Conservation (phyloP, 2,888 invertebrate genomes). For the Clostera curtula region DNA sequence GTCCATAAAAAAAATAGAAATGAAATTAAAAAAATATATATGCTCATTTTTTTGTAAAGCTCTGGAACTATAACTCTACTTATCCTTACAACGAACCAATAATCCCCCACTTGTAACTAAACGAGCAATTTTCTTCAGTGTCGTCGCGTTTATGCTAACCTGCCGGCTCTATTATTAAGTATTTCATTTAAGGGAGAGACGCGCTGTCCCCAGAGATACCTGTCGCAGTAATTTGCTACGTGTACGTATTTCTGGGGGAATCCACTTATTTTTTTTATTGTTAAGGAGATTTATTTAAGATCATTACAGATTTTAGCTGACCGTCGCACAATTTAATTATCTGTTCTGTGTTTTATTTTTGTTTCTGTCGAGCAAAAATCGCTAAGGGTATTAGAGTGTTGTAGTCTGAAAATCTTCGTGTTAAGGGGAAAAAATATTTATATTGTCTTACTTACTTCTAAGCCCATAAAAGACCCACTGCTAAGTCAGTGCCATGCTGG, state of each 20-base stretch:
- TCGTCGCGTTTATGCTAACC: constrained; percentile 42
- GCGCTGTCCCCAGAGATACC: constrained; percentile 55
- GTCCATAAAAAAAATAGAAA: no score
- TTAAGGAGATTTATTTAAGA: constrained; percentile 43
- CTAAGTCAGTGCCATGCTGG: no score
- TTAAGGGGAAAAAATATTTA: no score
- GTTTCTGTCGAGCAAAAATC: no score
- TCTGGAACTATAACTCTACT: constrained; percentile 16
- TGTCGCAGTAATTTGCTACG: constrained; percentile 63
- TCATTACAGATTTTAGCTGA: constrained; percentile 32
- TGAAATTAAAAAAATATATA: no score
- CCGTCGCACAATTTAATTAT: constrained; percentile 8
- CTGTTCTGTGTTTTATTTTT: constrained; percentile 4
- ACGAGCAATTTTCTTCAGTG: constrained; percentile 44
- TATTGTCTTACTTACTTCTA: no score
- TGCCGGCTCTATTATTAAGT: constrained; percentile 56
- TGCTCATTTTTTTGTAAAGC: no score
- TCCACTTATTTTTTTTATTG: constrained; percentile 39
- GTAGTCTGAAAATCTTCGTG: no score
- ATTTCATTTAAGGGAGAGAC: constrained; percentile 62
- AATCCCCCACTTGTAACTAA: constrained; percentile 37
- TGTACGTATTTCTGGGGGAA: constrained; percentile 30
- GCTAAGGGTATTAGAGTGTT: no score
- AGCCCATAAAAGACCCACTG: no score
- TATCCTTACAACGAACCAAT: constrained; percentile 31